Base-by-base conservation (phyloP, 2,888 invertebrate species). In the Diarsia mendica region DNA sequence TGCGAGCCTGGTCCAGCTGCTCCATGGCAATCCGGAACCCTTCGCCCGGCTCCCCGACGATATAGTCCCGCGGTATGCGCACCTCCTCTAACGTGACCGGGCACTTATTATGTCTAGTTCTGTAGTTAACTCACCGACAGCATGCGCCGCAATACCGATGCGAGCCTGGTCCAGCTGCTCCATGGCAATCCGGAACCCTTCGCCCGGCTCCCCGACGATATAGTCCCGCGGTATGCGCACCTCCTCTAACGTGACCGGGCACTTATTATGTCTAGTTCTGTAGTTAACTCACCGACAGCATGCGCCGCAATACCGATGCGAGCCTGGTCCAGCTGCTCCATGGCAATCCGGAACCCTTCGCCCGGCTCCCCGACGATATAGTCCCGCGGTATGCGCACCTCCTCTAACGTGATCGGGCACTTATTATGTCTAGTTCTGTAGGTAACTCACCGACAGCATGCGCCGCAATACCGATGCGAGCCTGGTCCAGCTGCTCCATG, bases 11-110 rank as follows among this genome's bases (percentile, higher is more conserved):
- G 94, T 98, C 98, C 61, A 97, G 92, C 89, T 97, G 97, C 65
- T 91, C 96, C 98, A 98, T 98, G 39, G 98, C 98, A 77, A 98
- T 97, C 91, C 96, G 97, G 94, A 98, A 98, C 10, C 98, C 98
- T 66, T 97, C 97, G 0, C 98, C 98, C 63, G 85, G 85, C 66
- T 84, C 76, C 96, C 98, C 91, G 20, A 98, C 85, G 81, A 97
- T 82, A 92, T 97, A 97, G 13, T 75, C 65, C 84, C 92, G 92
- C 0, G 96, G 96, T 0, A 98, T 92, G 77, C 95, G 90, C 71
- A 98, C 98, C 85, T 98, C 97, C 75, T 98, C 97, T 84, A 98
- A 93, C 72, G 97, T 97, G 46, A 98, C 94, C 90, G 97, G 97
- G 91, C 98, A 98, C 9, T 39, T 39, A 39, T 39, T 39, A 8